phyloP scores from a whole-genome alignment of 2,888 invertebrate genomes.

The Galeruca laticollis region DNA sequence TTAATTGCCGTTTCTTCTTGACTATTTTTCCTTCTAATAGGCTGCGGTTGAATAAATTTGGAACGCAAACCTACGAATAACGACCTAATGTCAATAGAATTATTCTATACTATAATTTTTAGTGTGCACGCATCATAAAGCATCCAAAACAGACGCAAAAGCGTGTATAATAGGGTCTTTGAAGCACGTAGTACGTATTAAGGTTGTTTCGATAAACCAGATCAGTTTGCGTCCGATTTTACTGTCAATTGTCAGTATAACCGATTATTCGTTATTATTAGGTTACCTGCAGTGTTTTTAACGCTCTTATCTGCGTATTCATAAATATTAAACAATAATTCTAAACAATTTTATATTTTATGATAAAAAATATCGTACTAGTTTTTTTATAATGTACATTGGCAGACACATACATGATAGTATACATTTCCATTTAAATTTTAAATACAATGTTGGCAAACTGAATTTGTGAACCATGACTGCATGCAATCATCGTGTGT shows the following conservation, averaged over 20 bases:
- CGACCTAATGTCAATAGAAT: neutral
- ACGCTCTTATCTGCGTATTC: too few species aligned
- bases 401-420: neutral
- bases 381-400: neutral
- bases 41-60: neutral
- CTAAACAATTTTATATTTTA: neutral
- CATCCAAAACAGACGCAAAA: too few species aligned
- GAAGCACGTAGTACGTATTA: too few species aligned
- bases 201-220: too few species aligned
- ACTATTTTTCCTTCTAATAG: neutral
- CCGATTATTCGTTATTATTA: too few species aligned
- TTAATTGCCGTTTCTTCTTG: conserved; percentile 1
- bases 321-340: neutral
- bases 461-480: conserved; percentile 2
- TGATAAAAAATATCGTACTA: neutral
- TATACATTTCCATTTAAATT: neutral
- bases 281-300: too few species aligned
- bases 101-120: neutral
- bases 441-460: neutral
- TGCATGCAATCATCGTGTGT: neutral
- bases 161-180: too few species aligned
- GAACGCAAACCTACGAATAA: neutral
- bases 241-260: too few species aligned
- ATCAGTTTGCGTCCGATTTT: too few species aligned
- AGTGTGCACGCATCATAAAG: too few species aligned